Base-by-base conservation (phyloP, 2,797 vertebrate genomes). In the Ctenopoma kingsleyae region DNA sequence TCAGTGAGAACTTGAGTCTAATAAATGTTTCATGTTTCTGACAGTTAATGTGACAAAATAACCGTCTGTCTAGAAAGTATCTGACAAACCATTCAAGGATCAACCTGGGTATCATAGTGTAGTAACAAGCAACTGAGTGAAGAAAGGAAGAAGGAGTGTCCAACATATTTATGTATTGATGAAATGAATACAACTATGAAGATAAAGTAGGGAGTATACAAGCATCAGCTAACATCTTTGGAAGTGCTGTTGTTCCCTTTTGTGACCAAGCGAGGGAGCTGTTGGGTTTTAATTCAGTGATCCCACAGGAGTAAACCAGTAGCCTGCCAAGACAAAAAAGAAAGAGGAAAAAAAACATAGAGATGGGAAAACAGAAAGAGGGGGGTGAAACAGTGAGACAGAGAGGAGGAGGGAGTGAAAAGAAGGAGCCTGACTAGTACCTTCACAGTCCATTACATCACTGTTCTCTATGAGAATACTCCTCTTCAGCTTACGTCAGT, bases 371-470 rank as follows among this genome's bases (percentile, higher is more conserved):
- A 60, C 67, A 73, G 67, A 47, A 65, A 23, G 50, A 52, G 61
- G 68, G 80, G 59, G 53, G 72, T 61, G 75, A 64, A 75, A 67
- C 50, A 79, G 74, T 44, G 77, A 88, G 69, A 70, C 53, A 59
- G 51, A 52, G 75, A 78, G 71, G 71, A 78, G 78, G 84, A 87
- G 71, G 84, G 76, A 78, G 74, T 23, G 60, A 75, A 74, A 68
- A 82, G 30, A 77, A 75, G 72, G 65, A 82, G 82, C 69, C 80
- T 80, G 83, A 87, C 85, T 86, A 65, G 86, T 89, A 89, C 84
- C 81, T 90, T 86, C 87, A 87, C 70, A 85, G 67, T 82, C 72
- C 88, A 92, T 92, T 91, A 93, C 91, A 88, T 93, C 92, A 93
- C 81, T 59, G 85, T 72, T 86, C 72, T 89, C 77, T 63, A 59